phyloP scores from a whole-genome alignment of 2,888 invertebrate genomes.

The Hedya salicella region DNA sequence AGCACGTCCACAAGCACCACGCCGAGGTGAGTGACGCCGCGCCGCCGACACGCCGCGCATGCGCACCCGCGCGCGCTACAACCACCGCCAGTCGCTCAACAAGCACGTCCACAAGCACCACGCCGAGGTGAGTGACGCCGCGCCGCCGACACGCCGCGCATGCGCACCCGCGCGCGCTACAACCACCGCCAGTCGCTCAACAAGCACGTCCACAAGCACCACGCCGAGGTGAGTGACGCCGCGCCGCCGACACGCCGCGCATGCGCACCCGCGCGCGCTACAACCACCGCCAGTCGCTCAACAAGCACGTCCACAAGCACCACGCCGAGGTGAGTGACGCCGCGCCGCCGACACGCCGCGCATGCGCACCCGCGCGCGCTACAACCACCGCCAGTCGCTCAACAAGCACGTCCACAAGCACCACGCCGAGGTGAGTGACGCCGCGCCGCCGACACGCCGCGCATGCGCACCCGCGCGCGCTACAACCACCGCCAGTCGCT shows the following conservation, averaged over 20 bases:
- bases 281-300: slow-evolving; percentile 67
- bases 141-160: no score
- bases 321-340: slow-evolving; percentile 53
- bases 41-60: slow-evolving; percentile 46
- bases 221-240: slow-evolving; percentile 50
- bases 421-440: slow-evolving; percentile 53
- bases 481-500: slow-evolving; percentile 69
- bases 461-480: slow-evolving; percentile 44
- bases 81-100: slow-evolving; percentile 68
- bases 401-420: slow-evolving; percentile 64
- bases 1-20: slow-evolving; percentile 63
- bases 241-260: no score
- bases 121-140: slow-evolving; percentile 46
- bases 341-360: no score
- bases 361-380: slow-evolving; percentile 49
- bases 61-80: slow-evolving; percentile 55
- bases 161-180: slow-evolving; percentile 53
- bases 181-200: slow-evolving; percentile 68
- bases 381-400: slow-evolving; percentile 67
- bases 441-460: no score
- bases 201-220: slow-evolving; percentile 63
- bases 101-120: slow-evolving; percentile 65
- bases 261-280: slow-evolving; percentile 52
- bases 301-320: slow-evolving; percentile 62
- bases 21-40: slow-evolving; percentile 48